A percentile compares a stretch with the other conserved stretches of the same genome.
phyloP scores from a whole-genome alignment of 2,113 vertebrate species.

The Camarhynchus parvulus region DNA sequence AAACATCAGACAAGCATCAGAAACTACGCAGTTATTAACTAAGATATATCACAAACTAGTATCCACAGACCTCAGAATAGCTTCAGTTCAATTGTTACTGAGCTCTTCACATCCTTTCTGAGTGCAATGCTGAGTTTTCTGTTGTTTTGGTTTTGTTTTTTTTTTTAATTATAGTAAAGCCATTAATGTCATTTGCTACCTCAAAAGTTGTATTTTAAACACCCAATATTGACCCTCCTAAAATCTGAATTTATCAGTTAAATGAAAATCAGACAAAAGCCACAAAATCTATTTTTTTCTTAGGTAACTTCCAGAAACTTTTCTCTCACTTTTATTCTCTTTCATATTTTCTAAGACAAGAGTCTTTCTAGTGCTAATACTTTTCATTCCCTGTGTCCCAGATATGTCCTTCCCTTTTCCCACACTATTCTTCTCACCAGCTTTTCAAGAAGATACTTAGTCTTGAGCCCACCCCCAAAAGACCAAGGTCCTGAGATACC shows the following conservation, averaged over 20 bases:
- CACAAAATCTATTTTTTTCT: neutral
- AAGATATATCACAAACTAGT: neutral
- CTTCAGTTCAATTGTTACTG: neutral
- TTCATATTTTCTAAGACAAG: neutral
- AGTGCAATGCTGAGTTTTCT: neutral
- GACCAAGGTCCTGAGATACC: neutral
- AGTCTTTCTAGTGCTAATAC: neutral
- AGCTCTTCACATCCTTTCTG: neutral
- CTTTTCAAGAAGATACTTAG: neutral
- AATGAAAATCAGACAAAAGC: neutral
- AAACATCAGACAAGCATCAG: neutral
- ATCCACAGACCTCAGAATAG: neutral
- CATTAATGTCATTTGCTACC: neutral
- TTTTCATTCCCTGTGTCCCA: neutral
- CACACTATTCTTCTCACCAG: neutral
- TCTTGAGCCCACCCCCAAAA: neutral
- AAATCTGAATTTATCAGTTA: neutral
- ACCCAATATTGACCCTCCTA: neutral
- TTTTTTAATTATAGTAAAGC: neutral
- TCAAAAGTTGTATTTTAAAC: neutral
- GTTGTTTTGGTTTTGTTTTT: neutral
- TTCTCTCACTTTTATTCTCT: neutral
- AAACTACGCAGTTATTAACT: conserved; percentile 22
- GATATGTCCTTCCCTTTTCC: neutral
- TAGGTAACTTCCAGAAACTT: neutral